Evolutionary conservation across 2,888 invertebrate species (phyloP).

Genomic region (Yponomeuta evonymella): DNA sequence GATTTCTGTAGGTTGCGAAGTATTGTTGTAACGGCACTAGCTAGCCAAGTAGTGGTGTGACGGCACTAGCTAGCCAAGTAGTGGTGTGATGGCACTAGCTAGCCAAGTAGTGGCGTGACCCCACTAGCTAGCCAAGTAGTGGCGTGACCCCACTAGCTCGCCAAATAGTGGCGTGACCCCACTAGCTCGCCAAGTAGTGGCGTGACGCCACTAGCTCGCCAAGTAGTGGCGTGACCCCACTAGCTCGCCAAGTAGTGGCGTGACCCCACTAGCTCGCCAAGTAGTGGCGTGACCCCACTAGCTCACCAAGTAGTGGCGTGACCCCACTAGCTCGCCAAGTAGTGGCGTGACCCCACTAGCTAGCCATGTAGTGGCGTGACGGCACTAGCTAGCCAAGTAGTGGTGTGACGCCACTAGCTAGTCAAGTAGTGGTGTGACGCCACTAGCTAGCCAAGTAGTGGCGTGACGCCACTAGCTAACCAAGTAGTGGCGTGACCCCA

Average conservation of each 20-base stretch:
- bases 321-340: too few relatives aligned
- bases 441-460: background rate
- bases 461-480: constrained; percentile 53
- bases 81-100: constrained; percentile 43
- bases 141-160: too few relatives aligned
- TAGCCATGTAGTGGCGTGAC: background rate
- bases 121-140: background rate
- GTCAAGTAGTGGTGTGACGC: constrained; percentile 53
- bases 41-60: too few relatives aligned
- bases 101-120: constrained; percentile 84
- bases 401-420: constrained; percentile 13
- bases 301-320: too few relatives aligned
- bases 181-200: constrained; percentile 43
- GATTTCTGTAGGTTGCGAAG: too few relatives aligned
- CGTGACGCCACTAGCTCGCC: too few relatives aligned
- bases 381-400: background rate
- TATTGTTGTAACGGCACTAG: background rate
- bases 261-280: too few relatives aligned
- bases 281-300: too few relatives aligned
- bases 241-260: too few relatives aligned
- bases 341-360: too few relatives aligned
- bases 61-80: constrained; percentile 53
- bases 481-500: background rate
- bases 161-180: constrained; percentile 2
- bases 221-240: too few relatives aligned